Conservation (phyloP, 2,888 invertebrate species). For the Apotomis capreana region DNA sequence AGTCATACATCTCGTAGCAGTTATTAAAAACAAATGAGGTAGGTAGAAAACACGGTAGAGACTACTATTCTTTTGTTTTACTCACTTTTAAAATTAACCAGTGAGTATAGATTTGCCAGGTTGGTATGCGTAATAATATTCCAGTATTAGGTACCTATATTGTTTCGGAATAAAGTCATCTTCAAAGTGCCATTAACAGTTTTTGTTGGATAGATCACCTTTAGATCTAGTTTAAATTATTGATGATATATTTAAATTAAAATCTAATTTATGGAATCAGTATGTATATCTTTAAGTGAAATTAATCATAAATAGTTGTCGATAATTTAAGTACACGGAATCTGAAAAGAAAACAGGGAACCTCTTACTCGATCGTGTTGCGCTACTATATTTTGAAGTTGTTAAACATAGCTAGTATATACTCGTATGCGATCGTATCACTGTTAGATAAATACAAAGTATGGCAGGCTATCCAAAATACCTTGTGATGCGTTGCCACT, state of each 20-base stretch:
- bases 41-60: neutral
- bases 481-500: constrained; percentile 7
- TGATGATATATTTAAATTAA: neutral
- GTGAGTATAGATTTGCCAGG: neutral
- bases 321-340: constrained; percentile 42
- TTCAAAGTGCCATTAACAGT: constrained; percentile 21
- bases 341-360: constrained; percentile 66
- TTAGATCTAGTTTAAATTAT: constrained; percentile 10
- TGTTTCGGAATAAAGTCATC: neutral
- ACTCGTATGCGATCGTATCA: constrained; percentile 40
- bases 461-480: constrained; percentile 7
- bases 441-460: constrained; percentile 46
- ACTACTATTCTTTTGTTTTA: neutral
- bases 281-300: neutral
- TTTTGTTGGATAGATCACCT: neutral
- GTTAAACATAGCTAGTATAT: constrained; percentile 40
- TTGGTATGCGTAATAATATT: constrained; percentile 1
- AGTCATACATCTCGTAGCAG: neutral
- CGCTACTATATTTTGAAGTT: constrained; percentile 53
- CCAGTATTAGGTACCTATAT: neutral
- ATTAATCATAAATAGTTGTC: constrained; percentile 8
- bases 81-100: neutral
- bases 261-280: constrained; percentile 12
- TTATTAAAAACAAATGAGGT: neutral
- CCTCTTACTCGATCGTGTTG: constrained; percentile 61